These are phyloP conservation scores for Panagrolaimus sp. DNA, from an alignment of 1,140 invertebrate genomes.

Conservation along the genomic window DNA sequence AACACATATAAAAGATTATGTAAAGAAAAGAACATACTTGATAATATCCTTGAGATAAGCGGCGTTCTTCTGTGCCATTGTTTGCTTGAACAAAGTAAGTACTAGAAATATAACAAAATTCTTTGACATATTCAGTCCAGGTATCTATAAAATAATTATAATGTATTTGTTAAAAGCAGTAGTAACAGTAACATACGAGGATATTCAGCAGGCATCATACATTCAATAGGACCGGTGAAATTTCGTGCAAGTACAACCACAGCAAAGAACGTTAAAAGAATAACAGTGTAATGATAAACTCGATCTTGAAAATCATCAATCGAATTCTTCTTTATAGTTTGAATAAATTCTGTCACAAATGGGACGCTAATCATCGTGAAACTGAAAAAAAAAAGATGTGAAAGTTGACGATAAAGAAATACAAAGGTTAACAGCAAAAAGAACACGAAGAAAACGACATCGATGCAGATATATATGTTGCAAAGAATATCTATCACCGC, in stretches of 20 bases:
- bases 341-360: background rate
- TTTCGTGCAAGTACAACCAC: background rate
- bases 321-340: background rate
- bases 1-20: too few species aligned
- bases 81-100: background rate
- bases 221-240: background rate
- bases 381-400: too few species aligned
- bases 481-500: too few species aligned
- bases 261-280: background rate
- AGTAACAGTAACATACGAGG: background rate
- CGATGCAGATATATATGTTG: too few species aligned
- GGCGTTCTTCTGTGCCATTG: background rate
- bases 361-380: background rate
- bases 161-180: too few species aligned
- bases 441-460: too few species aligned
- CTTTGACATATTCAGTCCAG: background rate
- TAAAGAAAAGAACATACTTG: background rate
- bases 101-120: background rate
- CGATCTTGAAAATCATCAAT: constrained; percentile 7
- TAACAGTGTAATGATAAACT: background rate
- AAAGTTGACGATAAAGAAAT: too few species aligned
- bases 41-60: background rate
- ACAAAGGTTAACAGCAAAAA: too few species aligned
- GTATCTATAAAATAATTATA: background rate
- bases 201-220: constrained; percentile 8